Evolutionary conservation across 2,797 vertebrate species (phyloP).

Genomic region (Morus bassanus): DNA sequence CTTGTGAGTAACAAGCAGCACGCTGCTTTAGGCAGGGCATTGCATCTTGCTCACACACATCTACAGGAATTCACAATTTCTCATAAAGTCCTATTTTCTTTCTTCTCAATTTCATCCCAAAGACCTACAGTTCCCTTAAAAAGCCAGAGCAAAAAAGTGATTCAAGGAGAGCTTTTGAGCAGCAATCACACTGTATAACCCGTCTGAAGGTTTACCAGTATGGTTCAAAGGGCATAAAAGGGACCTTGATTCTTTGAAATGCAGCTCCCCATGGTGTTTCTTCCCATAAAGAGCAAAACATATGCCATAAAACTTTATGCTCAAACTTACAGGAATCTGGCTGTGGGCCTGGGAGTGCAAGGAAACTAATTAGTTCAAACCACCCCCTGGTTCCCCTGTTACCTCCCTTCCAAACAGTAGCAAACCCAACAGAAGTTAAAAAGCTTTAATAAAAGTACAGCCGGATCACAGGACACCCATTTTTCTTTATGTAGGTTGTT

Average conservation of each 20-base stretch:
- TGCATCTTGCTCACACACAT: not conserved
- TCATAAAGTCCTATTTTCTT: not conserved
- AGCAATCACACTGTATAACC: not conserved
- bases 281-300: slow-evolving; percentile 59
- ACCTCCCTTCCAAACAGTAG: slow-evolving; percentile 59
- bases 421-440: slow-evolving; percentile 31
- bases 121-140: not conserved
- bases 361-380: slow-evolving; percentile 68
- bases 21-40: accelerated
- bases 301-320: slow-evolving; percentile 46
- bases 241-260: slow-evolving; percentile 59
- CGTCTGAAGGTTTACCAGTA: slow-evolving; percentile 16
- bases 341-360: slow-evolving; percentile 48
- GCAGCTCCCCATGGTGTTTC: slow-evolving; percentile 38
- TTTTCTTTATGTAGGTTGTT: slow-evolving; percentile 6
- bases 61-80: not conserved
- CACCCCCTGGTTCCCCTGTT: not conserved
- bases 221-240: slow-evolving; percentile 37
- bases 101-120: not conserved
- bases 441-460: slow-evolving; percentile 51
- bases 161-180: not conserved
- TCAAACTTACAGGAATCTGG: slow-evolving; percentile 43
- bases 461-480: slow-evolving; percentile 36
- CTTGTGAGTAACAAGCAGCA: not conserved
- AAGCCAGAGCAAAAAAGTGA: not conserved